Evolutionary conservation across 2,113 vertebrate genomes (phyloP).

Genomic region (Brachyhypopomus gauderio): DNA sequence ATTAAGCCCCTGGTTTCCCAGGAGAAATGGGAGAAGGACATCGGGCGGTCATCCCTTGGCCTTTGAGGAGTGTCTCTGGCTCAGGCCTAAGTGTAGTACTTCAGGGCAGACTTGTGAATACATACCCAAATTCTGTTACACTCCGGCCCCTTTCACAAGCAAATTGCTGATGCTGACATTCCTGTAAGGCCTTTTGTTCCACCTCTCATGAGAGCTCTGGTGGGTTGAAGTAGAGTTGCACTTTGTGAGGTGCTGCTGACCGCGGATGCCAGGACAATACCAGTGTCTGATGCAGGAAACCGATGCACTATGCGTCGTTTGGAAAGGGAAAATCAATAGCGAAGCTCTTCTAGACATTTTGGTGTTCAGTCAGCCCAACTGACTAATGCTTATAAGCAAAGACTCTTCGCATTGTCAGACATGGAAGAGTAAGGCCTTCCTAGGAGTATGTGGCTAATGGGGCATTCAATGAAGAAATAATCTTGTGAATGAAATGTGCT

Average conservation of each 20-base stretch:
- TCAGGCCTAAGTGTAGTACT: not conserved
- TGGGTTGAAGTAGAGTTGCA: slow-evolving; percentile 15
- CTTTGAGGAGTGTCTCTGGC: not conserved
- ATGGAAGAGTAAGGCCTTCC: not conserved
- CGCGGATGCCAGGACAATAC: slow-evolving; percentile 5
- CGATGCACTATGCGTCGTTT: slow-evolving; percentile 7
- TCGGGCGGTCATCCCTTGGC: not conserved
- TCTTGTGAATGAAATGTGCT: slow-evolving; percentile 20
- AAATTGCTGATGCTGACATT: not conserved
- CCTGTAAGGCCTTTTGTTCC: slow-evolving; percentile 17
- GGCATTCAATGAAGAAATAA: not conserved
- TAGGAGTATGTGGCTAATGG: not conserved
- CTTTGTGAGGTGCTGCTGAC: slow-evolving; percentile 3
- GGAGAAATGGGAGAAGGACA: not conserved
- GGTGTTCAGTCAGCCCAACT: not conserved
- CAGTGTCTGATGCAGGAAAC: slow-evolving; percentile 7
- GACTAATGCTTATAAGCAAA: not conserved
- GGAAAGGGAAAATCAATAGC: not conserved
- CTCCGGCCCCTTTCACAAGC: not conserved
- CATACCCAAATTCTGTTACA: not conserved
- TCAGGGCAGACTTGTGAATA: not conserved
- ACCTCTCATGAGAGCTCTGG: not conserved
- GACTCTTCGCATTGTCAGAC: not conserved
- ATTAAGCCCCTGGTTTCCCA: not conserved
- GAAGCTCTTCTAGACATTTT: not conserved